These are phyloP conservation scores for Equus przewalskii DNA, from an alignment of 2,113 vertebrate genomes.

Conservation along the genomic window DNA sequence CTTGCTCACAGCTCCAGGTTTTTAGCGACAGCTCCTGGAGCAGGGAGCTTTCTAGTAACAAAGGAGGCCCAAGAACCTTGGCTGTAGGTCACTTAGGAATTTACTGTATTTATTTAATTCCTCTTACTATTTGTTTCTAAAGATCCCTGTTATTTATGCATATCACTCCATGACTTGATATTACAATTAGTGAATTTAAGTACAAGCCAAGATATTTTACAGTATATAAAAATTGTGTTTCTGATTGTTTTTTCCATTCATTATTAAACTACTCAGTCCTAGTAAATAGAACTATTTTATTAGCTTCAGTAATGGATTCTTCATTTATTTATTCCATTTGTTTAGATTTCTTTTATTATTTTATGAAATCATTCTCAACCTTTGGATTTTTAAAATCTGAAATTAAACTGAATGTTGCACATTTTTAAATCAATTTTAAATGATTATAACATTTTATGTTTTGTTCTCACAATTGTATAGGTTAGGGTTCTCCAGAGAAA, in stretches of 20 bases:
- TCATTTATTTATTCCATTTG: constrained; percentile 17
- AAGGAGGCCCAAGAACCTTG: not conserved
- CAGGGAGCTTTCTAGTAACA: not conserved
- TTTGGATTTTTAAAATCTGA: constrained; percentile 17
- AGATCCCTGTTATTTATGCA: not conserved
- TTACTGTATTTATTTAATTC: not conserved
- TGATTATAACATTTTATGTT: constrained; percentile 34
- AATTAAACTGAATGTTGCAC: not conserved
- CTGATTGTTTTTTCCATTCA: not conserved
- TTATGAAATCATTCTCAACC: not conserved
- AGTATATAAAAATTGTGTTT: constrained; percentile 7
- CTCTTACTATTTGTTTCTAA: constrained; percentile 25
- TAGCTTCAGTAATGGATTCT: not conserved
- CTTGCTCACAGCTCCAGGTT: not conserved
- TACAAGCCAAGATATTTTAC: constrained; percentile 1
- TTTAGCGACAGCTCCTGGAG: not conserved
- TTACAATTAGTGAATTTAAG: constrained; percentile 35
- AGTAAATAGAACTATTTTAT: not conserved
- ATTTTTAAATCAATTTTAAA: constrained; percentile 24
- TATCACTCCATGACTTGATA: not conserved
- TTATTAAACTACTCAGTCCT: constrained; percentile 13
- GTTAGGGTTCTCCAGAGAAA: not conserved
- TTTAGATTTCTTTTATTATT: constrained; percentile 39
- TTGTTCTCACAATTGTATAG: not conserved
- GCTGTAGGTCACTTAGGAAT: not conserved